Base-by-base conservation (phyloP, 2,113 vertebrate genomes). In the Amphilophus citrinellus region DNA sequence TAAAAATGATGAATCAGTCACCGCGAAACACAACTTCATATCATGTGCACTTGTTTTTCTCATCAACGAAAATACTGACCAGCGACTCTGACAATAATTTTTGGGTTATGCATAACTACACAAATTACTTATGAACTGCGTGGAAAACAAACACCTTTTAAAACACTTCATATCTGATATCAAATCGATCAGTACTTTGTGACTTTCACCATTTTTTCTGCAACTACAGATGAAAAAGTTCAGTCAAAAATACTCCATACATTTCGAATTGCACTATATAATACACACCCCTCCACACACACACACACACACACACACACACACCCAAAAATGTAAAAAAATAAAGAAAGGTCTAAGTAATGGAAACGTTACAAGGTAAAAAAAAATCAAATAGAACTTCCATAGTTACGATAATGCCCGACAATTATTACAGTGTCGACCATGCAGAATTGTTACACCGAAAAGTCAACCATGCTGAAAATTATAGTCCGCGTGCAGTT, bases 21-120 rank as follows among this genome's bases (percentile, higher is more conserved):
- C 42, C 17, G 2, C 18, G 17, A 42, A 76, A 68, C 8, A 59
- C 5, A 66, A 24, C 2, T 63, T 85, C 4, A 63, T 4, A 59
- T 47, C 2, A 56, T 56, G 68, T 73, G 47, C 27, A n/a, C 27
- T 73, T 73, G 47, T 73, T 73, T 73, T 73, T 73, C 47, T 56
- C 68, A 32, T 56, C n/a, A 56, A 50, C 24, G 44, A 44, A 71
- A 71, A n/a, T 56, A 30, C 68, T 56, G 47, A 35, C 47, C 6
- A 73, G 68, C 47, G 27, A 35, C 47, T 71, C 9, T 73, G 68
- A 56, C 53, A 56, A 56, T 61, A 80, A 13, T 88, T 84, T 35
- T 63, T 42, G 75, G 2, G 13, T 11, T 82, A 7, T 2, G 37
- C 58, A 27, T 27, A 27, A 27, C 27, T 56, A 24, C 13, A 56